phyloP scores from a whole-genome alignment of 2,113 vertebrate species.

The Psilopogon haemacephalus region DNA sequence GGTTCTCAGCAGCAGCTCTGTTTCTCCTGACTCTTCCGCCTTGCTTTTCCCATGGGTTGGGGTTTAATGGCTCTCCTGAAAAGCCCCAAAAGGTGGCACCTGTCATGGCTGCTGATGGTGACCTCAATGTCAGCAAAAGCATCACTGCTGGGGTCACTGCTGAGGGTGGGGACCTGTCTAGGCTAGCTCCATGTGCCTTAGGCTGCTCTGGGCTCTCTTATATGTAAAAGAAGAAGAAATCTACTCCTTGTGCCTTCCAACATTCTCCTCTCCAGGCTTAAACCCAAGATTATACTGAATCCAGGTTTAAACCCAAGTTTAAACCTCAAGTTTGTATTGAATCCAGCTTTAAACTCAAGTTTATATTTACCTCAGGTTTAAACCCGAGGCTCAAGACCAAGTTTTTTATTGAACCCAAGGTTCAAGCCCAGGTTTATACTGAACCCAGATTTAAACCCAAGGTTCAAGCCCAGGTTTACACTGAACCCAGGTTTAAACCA shows the following conservation, averaged over 20 bases:
- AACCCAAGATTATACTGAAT: no score
- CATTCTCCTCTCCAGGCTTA: background rate
- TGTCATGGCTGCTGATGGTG: background rate
- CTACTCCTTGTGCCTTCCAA: background rate
- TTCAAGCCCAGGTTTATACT: no score
- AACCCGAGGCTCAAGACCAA: no score
- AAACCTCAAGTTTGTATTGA: no score
- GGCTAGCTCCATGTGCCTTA: constrained; percentile 6
- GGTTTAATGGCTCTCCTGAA: background rate
- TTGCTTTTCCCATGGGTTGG: background rate
- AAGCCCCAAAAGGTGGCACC: background rate
- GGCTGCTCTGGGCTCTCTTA: background rate
- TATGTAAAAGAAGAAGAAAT: background rate
- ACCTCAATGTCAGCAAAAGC: background rate
- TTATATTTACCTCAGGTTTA: no score
- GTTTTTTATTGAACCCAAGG: no score
- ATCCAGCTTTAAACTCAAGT: no score
- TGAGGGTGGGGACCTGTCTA: background rate
- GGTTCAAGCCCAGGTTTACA: no score
- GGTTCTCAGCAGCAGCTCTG: background rate
- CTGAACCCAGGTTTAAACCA: no score
- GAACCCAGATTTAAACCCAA: no score
- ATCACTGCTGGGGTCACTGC: background rate
- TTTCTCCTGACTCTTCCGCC: background rate
- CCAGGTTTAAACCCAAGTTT: no score